A percentile compares a stretch with the other conserved stretches of the same genome.
Conservation (phyloP, 2,113 vertebrate genomes). For the Prolemur simus region DNA sequence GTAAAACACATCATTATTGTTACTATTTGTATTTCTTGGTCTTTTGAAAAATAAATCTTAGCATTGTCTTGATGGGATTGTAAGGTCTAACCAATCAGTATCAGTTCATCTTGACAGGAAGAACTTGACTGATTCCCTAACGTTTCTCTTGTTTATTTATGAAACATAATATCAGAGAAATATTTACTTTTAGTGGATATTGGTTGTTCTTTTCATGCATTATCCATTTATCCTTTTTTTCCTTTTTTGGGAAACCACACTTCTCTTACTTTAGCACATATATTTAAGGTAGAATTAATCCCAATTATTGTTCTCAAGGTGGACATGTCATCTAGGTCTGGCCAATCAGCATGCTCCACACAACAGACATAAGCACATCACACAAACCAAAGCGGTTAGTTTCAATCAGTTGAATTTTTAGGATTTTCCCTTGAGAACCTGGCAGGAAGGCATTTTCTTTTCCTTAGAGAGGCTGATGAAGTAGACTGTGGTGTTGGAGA, state of each 20-base stretch:
- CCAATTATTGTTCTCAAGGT: neutral
- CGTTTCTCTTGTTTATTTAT: neutral
- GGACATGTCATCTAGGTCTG: accelerated
- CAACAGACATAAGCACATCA: neutral
- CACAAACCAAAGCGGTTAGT: neutral
- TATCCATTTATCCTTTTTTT: neutral
- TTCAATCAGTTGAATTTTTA: neutral
- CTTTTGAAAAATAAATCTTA: conserved; percentile 1
- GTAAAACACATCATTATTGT: neutral
- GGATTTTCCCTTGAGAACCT: neutral
- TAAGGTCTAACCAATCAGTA: neutral
- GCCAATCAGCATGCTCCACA: neutral
- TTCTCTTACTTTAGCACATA: neutral
- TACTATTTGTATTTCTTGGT: neutral
- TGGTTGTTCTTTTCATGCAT: neutral
- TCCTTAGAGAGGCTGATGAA: too few relatives aligned
- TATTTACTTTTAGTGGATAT: neutral
- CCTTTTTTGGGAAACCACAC: neutral
- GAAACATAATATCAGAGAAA: neutral
- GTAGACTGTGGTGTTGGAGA: neutral
- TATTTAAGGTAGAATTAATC: neutral
- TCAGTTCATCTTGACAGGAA: neutral
- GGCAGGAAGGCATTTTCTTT: neutral
- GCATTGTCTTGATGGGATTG: neutral
- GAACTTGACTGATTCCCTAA: neutral